Evolutionary conservation across 2,797 vertebrate genomes (phyloP).

Genomic region (Balearica regulorum): DNA sequence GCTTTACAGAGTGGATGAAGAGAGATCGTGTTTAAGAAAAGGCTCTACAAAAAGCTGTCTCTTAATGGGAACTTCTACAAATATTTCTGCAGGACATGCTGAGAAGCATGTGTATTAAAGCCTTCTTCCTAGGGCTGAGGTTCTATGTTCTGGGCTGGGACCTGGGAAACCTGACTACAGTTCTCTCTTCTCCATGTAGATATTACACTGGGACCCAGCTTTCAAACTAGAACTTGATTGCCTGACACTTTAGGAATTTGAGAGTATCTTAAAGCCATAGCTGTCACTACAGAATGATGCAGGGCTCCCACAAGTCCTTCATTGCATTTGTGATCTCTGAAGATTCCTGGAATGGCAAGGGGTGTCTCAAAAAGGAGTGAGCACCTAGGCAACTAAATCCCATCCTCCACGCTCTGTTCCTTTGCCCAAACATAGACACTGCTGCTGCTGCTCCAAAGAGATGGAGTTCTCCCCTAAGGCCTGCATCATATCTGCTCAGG

Average conservation of each 20-base stretch:
- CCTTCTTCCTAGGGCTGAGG: not conserved
- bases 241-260: not conserved
- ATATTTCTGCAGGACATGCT: not conserved
- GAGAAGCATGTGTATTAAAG: not conserved
- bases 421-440: not conserved
- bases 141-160: not conserved
- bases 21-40: not conserved
- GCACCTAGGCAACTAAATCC: not conserved
- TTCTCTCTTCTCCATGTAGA: not conserved
- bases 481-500: not conserved
- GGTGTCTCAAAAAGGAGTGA: not conserved
- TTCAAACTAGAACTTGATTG: not conserved
- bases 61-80: not conserved
- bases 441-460: not conserved
- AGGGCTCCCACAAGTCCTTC: not conserved
- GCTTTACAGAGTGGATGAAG: not conserved
- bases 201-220: not conserved
- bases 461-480: not conserved
- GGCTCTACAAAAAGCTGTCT: not conserved
- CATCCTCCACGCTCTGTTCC: not conserved
- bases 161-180: not conserved
- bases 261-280: not conserved
- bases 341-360: not conserved
- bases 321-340: not conserved
- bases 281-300: not conserved